Evolutionary conservation across 2,113 vertebrate species (phyloP).

Genomic region (Phalacrocorax brasilianus): DNA sequence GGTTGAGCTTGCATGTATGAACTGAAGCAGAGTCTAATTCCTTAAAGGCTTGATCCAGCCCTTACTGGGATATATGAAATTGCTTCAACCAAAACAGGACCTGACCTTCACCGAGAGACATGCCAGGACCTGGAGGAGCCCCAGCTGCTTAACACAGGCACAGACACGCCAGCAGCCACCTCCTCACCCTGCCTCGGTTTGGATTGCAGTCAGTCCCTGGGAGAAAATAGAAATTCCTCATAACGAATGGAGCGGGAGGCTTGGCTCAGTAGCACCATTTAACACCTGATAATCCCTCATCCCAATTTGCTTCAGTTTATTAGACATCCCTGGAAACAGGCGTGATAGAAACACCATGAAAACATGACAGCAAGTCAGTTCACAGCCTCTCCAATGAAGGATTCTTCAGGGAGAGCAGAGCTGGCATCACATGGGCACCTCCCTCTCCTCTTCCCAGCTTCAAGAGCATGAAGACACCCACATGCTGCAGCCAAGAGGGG

Average conservation of each 20-base stretch:
- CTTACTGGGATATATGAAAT: background rate
- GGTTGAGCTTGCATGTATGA: background rate
- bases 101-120: background rate
- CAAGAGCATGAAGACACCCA: background rate
- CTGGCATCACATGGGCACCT: background rate
- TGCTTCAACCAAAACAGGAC: background rate
- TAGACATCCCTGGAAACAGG: background rate
- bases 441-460: background rate
- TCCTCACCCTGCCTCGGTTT: background rate
- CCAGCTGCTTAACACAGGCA: background rate
- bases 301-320: background rate
- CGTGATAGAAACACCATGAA: background rate
- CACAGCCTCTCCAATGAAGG: rapidly evolving
- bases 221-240: background rate
- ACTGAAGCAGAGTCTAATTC: background rate
- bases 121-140: background rate
- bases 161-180: background rate
- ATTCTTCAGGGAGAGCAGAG: background rate
- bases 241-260: background rate
- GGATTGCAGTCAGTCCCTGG: background rate
- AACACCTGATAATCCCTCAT: background rate
- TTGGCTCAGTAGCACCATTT: background rate
- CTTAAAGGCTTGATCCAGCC: background rate
- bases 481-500: background rate
- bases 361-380: background rate